Percentiles rank a stretch among this genome's conserved stretches.
Evolutionary conservation across 2,888 invertebrate species (phyloP).

Genomic region (Lasioglossum oenotherae): DNA sequence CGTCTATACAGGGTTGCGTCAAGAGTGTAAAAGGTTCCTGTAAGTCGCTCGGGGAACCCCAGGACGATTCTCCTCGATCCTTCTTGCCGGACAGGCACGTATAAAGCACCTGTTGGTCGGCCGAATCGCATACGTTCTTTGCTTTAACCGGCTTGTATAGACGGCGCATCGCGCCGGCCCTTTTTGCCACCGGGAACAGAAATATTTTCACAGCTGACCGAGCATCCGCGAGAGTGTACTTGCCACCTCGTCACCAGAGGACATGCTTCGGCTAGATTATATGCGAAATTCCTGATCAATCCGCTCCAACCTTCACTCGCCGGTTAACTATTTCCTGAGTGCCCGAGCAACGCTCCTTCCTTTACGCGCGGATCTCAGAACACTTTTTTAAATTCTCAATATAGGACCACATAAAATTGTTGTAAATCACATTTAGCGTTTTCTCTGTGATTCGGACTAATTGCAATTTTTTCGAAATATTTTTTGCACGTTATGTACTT

Average conservation of each 20-base stretch:
- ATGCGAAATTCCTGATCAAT: constrained; percentile 59
- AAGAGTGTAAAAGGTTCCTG: constrained; percentile 63
- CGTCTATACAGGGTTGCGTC: constrained; percentile 45
- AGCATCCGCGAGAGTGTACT: constrained; percentile 63
- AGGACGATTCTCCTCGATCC: constrained; percentile 72
- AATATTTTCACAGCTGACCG: constrained; percentile 75
- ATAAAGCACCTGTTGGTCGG: constrained; percentile 74
- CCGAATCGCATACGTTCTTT: constrained; percentile 74
- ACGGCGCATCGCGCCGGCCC: constrained; percentile 62
- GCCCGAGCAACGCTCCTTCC: not conserved
- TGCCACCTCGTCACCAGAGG: constrained; percentile 67
- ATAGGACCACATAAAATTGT: too few species aligned
- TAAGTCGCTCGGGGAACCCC: constrained; percentile 62
- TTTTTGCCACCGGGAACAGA: constrained; percentile 72
- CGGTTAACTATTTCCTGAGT: too few species aligned
- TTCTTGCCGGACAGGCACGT: constrained; percentile 72
- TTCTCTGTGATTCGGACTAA: too few species aligned
- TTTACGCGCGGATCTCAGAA: not conserved
- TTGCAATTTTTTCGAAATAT: too few species aligned
- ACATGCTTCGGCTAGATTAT: constrained; percentile 52
- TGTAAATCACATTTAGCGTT: too few species aligned
- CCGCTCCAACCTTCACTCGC: not conserved
- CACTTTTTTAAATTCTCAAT: too few species aligned
- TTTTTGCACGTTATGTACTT: too few species aligned
- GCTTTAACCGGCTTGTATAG: constrained; percentile 68